Evolutionary conservation across 2,113 vertebrate genomes (phyloP), one percentile per base, ranked within the genome.

Genomic region (Danionella cerebrum): DNA sequence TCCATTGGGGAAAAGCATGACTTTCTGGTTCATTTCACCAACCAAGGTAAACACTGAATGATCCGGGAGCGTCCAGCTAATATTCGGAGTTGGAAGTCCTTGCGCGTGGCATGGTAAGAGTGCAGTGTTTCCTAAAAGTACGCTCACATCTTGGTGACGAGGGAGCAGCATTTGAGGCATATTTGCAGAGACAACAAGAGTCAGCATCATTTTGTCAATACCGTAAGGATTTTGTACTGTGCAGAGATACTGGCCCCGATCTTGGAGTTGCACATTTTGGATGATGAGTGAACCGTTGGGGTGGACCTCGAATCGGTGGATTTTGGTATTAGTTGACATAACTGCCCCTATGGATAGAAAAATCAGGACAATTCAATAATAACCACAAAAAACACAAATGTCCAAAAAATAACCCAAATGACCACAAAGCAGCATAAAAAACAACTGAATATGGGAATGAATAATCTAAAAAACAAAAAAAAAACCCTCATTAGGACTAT

Each of bases 51-150:
- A 64, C 38, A 83, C 77, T 3, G 85, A 78, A 12, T 90, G 77
- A 1, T 96, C 86, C 0, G 96, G 95, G 29, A 97, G 87, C 72
- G 96, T 84, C 96, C 96, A 98, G 6, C 93, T 92, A 63, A 95
- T 88, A 5, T 89, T 85, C 6, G 95, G 94, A 0, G 16, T 63
- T 0, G 96, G 96, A 12, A 84, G 81, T 0, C 94, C 95, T 0
- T 84, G 85, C 21, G 93, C 92, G 59, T 80, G 82, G 76, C 96
- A 98, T 39, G 91, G 89, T 84, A 97, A 83, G 64, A 78, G 76
- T 18, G 92, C 62, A 0, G 82, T 87, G 21, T 92, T 90, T 1
- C 94, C 95, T 73, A 93, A 89, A 85, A 91, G 91, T 39, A 93
- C 90, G 0, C 89, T 93, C 39, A 85, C 64, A 21, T 97, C 93